Evolutionary conservation across 2,113 vertebrate genomes (phyloP).

Genomic region (Embiotoca jacksoni): DNA sequence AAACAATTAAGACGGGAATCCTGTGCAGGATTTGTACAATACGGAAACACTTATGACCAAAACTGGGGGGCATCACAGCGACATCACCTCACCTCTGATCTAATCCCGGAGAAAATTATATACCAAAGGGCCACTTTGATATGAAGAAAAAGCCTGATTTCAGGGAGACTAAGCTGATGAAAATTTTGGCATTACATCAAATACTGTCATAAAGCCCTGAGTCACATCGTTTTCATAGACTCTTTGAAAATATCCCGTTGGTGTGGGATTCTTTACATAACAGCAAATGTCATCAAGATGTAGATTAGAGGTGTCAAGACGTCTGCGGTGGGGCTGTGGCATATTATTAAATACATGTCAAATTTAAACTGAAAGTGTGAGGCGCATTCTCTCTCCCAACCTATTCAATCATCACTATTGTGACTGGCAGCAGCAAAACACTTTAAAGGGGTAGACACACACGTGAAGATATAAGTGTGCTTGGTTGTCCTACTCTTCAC

Average conservation of each 20-base stretch:
- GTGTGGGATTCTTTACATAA: constrained; percentile 44
- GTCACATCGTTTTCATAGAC: constrained; percentile 7
- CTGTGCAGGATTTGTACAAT: constrained; percentile 32
- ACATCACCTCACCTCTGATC: constrained; percentile 41
- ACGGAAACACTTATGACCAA: constrained; percentile 32
- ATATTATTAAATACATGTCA: constrained; percentile 56
- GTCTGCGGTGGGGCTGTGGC: constrained; percentile 38
- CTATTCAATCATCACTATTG: constrained; percentile 50
- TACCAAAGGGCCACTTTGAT: constrained; percentile 32
- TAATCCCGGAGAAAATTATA: constrained; percentile 42
- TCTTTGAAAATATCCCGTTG: constrained; percentile 3
- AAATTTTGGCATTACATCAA: constrained; percentile 32
- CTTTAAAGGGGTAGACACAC: constrained; percentile 15
- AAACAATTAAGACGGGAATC: constrained; percentile 34
- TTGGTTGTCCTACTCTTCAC: constrained; percentile 45
- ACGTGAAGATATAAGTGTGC: not conserved
- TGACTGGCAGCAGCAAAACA: constrained; percentile 52
- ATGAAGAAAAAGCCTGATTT: constrained; percentile 23
- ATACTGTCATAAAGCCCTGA: constrained; percentile 21
- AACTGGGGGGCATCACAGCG: constrained; percentile 42
- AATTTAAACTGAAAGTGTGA: constrained; percentile 48
- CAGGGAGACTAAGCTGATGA: constrained; percentile 11
- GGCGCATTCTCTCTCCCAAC: constrained; percentile 22
- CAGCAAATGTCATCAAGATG: constrained; percentile 56
- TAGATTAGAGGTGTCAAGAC: constrained; percentile 55